Evolutionary conservation across 2,888 invertebrate species (phyloP), one percentile per base, ranked within the genome.

Genomic region (Fragum whitleyi): DNA sequence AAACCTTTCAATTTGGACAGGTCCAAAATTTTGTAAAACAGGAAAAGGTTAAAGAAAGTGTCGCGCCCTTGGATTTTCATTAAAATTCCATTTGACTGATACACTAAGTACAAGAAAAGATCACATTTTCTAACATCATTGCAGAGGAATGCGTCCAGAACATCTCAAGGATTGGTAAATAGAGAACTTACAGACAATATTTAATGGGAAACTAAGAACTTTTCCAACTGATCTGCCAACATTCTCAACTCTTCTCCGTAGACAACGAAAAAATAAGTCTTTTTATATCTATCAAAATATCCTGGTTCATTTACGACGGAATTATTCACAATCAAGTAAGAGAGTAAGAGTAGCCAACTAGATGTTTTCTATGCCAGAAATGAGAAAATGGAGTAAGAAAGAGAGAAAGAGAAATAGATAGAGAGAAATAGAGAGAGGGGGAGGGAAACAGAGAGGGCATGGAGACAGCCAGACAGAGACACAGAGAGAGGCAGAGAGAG

Each of bases 101-200:
- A 57, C 6, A 57, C 14, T 23, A 9, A 21, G 2, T 57, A 57
- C 57, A 57, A 57, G 9, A 36, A 36, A 23, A 26, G 3, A 29
- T 32, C 26, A n/a, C 65, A 11, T 11, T 26, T 42, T 19, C 36
- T 65, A n/a, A 65, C 65, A 36, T 21, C 39, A 65, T 65, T 16
- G 42, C 32, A 19, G 65, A 42, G 65, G 65, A 65, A 26, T 42
- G 11, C n/a, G 42, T 42, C 65, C 42, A 65, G 21, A 39, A n/a
- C 28, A 65, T 21, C 23, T 42, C 21, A 65, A 65, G 65, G 65
- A 62, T 23, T 28, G 62, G 62, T 28, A 36, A 62, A 32, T 19
- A n/a, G 28, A 62, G 62, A 36, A 62, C 19, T 19, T 62, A 36
- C 32, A 29, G 36, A 32, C 32, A 62, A 36, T 1, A 19, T 28